Percentiles rank a stretch among this genome's conserved stretches.
These are phyloP conservation scores for Capromys pilorides DNA, from an alignment of 2,797 vertebrate species.

Conservation along the genomic window DNA sequence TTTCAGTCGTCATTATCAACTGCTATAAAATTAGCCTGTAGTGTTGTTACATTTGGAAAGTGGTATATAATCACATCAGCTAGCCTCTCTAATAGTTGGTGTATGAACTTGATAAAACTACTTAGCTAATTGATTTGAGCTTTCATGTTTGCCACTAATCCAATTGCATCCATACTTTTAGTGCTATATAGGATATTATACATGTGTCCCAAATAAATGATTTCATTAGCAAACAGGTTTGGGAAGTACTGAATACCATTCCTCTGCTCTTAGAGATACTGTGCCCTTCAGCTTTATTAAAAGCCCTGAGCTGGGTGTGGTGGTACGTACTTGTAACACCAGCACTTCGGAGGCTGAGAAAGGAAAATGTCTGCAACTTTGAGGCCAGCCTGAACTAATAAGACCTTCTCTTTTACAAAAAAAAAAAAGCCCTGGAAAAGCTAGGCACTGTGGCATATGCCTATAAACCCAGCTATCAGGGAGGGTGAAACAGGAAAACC, in stretches of 20 bases:
- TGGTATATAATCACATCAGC: neutral
- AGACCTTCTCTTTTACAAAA: neutral
- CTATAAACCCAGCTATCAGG: neutral
- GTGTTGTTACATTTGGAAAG: conserved; percentile 30
- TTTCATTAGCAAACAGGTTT: conserved; percentile 37
- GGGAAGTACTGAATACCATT: neutral
- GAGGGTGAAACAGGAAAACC: neutral
- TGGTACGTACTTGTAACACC: neutral
- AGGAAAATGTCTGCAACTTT: neutral
- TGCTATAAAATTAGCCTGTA: neutral
- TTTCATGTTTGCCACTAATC: conserved; percentile 33
- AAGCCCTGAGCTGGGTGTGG: neutral
- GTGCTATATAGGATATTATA: neutral
- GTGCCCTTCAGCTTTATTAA: neutral
- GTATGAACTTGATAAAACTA: conserved; percentile 9
- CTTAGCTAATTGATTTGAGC: neutral
- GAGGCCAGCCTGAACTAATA: neutral
- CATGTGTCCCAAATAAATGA: neutral
- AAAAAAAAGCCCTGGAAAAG: neutral
- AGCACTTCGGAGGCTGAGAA: neutral
- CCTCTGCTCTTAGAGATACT: neutral
- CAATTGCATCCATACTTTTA: neutral
- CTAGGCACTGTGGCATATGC: neutral
- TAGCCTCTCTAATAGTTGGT: conserved; percentile 5
- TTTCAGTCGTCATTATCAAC: conserved; percentile 11